These are phyloP conservation scores for Ellobius talpinus DNA, from an alignment of 2,113 vertebrate genomes.

Conservation along the genomic window DNA sequence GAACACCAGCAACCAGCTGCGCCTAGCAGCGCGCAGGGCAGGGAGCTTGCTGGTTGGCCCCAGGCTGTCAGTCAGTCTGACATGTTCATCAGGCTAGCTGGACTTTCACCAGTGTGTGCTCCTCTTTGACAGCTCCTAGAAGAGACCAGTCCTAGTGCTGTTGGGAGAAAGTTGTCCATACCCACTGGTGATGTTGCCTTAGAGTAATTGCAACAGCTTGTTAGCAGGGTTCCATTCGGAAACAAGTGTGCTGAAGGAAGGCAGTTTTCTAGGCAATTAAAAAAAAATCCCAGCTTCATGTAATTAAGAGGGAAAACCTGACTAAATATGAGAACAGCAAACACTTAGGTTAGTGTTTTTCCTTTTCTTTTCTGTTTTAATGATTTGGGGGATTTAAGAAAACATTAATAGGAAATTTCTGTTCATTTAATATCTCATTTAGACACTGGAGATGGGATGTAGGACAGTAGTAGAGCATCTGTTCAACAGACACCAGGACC, in stretches of 20 bases:
- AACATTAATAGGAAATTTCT: conserved; percentile 24
- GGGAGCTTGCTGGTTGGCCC: not conserved
- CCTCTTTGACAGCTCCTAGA: not conserved
- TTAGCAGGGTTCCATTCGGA: conserved; percentile 31
- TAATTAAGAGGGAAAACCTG: conserved; percentile 49
- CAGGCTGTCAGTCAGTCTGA: not conserved
- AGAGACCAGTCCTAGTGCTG: not conserved
- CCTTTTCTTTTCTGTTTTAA: conserved; percentile 49
- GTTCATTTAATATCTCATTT: conserved; percentile 31
- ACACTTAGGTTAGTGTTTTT: conserved; percentile 13
- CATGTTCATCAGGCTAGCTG: not conserved
- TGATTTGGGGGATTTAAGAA: conserved; percentile 24
- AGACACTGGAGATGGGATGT: not conserved
- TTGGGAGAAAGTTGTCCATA: not conserved
- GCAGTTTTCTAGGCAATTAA: conserved; percentile 73
- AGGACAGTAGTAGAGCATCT: not conserved
- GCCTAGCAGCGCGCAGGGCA: not conserved
- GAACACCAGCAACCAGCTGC: not conserved
- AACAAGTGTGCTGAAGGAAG: conserved; percentile 26
- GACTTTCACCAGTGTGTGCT: rapidly evolving
- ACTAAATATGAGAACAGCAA: conserved; percentile 29
- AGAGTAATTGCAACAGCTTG: not conserved
- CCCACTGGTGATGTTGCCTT: not conserved
- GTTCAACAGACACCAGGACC: not conserved
- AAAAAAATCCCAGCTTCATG: conserved; percentile 52